These are phyloP conservation scores for Pipistrellus pipistrellus DNA, from an alignment of 2,797 vertebrate species.

Conservation along the genomic window DNA sequence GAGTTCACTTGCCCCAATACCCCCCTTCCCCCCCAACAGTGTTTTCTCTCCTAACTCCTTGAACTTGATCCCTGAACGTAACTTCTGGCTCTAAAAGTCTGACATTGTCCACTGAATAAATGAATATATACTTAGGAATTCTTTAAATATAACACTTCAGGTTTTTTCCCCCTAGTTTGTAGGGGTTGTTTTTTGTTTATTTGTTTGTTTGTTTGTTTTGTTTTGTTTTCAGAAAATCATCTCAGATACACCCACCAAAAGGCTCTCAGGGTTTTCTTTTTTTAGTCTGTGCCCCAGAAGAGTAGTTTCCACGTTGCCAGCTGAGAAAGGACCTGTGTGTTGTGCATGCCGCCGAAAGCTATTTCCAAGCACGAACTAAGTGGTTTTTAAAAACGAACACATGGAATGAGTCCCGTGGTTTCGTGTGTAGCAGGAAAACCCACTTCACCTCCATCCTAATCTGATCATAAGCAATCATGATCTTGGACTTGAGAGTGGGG, in stretches of 20 bases:
- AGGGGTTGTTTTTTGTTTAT: neutral
- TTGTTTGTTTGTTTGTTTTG: neutral
- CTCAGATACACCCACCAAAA: conserved; percentile 49
- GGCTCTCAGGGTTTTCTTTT: conserved; percentile 43
- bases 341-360: neutral
- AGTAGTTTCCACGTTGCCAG: conserved; percentile 46
- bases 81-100: conserved; percentile 57
- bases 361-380: conserved; percentile 55
- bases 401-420: neutral
- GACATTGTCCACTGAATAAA: neutral
- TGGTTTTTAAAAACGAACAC: neutral
- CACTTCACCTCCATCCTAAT: neutral
- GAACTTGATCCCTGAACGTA: conserved; percentile 10
- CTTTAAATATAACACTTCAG: conserved; percentile 7
- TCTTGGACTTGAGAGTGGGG: neutral
- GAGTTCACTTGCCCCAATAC: neutral
- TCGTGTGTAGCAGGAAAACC: neutral
- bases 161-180: neutral
- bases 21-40: neutral
- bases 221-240: neutral
- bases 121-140: conserved; percentile 27
- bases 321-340: neutral
- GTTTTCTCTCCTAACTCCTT: conserved; percentile 41
- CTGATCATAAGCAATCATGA: neutral
- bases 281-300: conserved; percentile 51